Conservation (phyloP, 1,140 invertebrate species). For the Nephila pilipes region DNA sequence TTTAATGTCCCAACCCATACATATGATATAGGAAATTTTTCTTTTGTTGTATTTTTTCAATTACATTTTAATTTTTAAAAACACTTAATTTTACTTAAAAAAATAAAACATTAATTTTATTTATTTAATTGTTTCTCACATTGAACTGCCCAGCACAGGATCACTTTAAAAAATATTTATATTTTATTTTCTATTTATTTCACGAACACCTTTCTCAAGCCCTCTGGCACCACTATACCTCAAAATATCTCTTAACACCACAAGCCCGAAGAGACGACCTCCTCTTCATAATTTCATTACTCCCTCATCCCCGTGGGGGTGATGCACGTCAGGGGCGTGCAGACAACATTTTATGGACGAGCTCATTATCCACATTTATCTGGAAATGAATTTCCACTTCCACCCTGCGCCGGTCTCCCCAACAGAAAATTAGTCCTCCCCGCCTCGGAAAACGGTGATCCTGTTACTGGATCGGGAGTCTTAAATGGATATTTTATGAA, state of each 20-base stretch:
- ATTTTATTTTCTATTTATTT: no score
- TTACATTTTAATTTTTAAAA: no score
- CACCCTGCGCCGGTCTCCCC: not conserved
- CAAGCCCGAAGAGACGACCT: not conserved
- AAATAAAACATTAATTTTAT: no score
- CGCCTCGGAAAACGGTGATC: not conserved
- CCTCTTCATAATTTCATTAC: conserved; percentile 72
- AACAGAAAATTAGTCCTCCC: conserved; percentile 38
- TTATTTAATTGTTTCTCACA: no score
- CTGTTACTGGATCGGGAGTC: not conserved
- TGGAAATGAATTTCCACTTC: conserved; percentile 65
- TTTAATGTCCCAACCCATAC: no score
- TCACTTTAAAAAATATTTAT: no score
- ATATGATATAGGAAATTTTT: no score
- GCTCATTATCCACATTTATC: conserved; percentile 66
- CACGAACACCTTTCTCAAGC: not conserved
- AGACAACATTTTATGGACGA: conserved; percentile 64
- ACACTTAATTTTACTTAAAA: no score
- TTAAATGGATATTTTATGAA: not conserved
- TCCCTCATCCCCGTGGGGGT: conserved; percentile 20
- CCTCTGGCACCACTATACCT: not conserved
- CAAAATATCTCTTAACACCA: not conserved
- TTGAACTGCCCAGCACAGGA: no score
- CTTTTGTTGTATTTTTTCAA: no score
- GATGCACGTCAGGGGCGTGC: conserved; percentile 59